These are phyloP conservation scores for Tetrapedia diversipes DNA, from an alignment of 2,888 invertebrate genomes.

Conservation along the genomic window DNA sequence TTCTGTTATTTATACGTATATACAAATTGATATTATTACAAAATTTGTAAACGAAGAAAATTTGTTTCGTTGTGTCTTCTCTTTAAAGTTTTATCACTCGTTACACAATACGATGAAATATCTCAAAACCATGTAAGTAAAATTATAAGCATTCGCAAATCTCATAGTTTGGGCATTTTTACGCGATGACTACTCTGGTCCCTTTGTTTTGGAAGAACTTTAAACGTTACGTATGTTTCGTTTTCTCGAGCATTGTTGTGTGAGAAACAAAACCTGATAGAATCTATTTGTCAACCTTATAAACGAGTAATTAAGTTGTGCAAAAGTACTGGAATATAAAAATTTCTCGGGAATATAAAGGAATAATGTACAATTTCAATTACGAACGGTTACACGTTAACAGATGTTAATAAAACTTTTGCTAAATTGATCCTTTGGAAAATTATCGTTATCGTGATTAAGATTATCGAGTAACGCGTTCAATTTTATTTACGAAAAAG, in stretches of 20 bases:
- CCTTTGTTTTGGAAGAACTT: too few relatives aligned
- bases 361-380: not conserved
- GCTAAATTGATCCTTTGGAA: not conserved
- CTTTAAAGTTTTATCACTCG: not conserved
- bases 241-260: not conserved
- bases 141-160: not conserved
- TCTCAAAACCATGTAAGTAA: not conserved
- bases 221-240: not conserved
- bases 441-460: not conserved
- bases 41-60: not conserved
- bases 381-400: not conserved
- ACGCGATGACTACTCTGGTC: not conserved
- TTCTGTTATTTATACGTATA: too few relatives aligned
- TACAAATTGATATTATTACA: too few relatives aligned
- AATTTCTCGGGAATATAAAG: not conserved
- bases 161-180: not conserved
- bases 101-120: not conserved
- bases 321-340: not conserved
- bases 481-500: too few relatives aligned
- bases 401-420: not conserved
- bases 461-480: too few relatives aligned
- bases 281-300: not conserved
- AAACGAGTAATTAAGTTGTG: not conserved
- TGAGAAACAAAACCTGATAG: not conserved
- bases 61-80: not conserved